Base-by-base conservation (phyloP, 2,113 vertebrate genomes). In the Shinisaurus crocodilurus region DNA sequence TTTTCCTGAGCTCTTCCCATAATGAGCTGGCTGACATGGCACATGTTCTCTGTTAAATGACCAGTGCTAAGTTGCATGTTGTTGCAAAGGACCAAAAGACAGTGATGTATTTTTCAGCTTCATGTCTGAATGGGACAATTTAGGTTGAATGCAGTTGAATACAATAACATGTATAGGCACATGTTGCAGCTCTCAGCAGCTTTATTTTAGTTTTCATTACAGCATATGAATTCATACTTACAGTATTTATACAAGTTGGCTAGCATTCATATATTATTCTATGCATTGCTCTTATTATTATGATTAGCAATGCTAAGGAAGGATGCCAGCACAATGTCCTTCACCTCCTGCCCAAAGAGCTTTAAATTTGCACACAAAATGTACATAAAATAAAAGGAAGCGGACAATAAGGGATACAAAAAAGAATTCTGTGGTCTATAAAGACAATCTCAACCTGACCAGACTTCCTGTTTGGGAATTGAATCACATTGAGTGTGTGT, bases 1-100 rank as follows among this genome's bases (percentile, higher is more conserved):
- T 88, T 85, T 48, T 86, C 88, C 5, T 13, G 75, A 91, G 88
- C 85, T 75, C 29, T 57, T 93, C 75, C 87, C 93, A 1, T 89
- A 89, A 82, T 88, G 83, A 74, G 85, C 79, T 0, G 0, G 76
- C 90, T 88, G 18, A 63, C 5, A 43, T 85, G 74, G 43, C 60
- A 45, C 65, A 65, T 87, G 70, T 54, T 80, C 16, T 88, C 13
- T 91, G 85, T 92, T 89, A 45, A 91, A 75, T 29, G 10, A 27
- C 48, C 48, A 50, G 27, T 72, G 15, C 45, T 65, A 79, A 84
- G 40, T 67, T 91, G 88, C 86, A 90, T 69, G 45, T 86, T 16
- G 72, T 72, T 57, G 70, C n/a, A 85, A 92, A n/a, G 88, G 43
- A 80, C 25, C 37, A 37, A 87, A 81, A 89, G 82, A 25, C 63